These are phyloP conservation scores for Nineta flava DNA, from an alignment of 2,888 invertebrate genomes.

Conservation along the genomic window DNA sequence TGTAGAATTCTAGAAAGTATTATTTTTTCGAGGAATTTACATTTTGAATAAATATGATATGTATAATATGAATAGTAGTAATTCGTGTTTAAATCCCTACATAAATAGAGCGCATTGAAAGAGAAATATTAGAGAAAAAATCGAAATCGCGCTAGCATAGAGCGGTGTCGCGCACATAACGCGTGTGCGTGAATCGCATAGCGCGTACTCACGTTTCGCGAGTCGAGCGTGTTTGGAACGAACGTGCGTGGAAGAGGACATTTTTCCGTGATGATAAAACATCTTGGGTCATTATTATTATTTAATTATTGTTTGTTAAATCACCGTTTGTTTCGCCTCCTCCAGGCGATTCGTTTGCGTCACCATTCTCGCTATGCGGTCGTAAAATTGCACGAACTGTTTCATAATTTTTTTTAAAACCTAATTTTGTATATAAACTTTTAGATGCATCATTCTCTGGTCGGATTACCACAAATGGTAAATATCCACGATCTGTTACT, in stretches of 20 bases:
- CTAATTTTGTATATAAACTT: conserved; percentile 66
- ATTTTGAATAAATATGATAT: neutral
- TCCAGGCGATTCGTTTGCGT: conserved; percentile 20
- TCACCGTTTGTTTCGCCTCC: conserved; percentile 12
- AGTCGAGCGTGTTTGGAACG: conserved; percentile 2
- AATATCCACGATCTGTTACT: conserved; percentile 57
- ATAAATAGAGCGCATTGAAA: neutral
- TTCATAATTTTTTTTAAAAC: conserved; percentile 64
- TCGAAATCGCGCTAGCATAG: neutral
- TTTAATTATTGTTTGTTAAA: neutral
- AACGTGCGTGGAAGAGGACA: conserved; percentile 3
- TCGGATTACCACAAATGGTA: conserved; percentile 73
- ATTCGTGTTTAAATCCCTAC: neutral
- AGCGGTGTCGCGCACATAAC: neutral
- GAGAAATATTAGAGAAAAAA: neutral
- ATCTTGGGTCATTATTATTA: neutral
- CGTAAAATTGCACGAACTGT: conserved; percentile 65
- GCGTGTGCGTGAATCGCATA: neutral
- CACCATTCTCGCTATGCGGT: conserved; percentile 29
- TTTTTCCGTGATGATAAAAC: neutral
- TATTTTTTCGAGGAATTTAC: neutral
- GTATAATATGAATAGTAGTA: neutral
- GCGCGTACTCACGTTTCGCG: neutral
- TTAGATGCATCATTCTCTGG: conserved; percentile 79
- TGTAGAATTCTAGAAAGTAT: no score